Conservation (phyloP, 1,140 invertebrate genomes). For the Drosophila nikananu region DNA sequence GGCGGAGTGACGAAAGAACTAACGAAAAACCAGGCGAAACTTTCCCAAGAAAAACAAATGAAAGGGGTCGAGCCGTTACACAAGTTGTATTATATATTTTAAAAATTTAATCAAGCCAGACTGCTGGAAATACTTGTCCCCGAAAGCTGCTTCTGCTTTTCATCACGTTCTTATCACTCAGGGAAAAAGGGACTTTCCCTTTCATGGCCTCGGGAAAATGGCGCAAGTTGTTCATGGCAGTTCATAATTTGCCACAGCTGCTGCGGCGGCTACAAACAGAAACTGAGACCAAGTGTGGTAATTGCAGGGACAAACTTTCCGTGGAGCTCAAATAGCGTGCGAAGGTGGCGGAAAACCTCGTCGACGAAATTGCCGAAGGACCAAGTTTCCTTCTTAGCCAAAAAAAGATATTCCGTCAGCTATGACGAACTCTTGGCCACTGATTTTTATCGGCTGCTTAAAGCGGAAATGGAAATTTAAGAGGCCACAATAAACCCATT, state of each 20-base stretch:
- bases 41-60: not conserved
- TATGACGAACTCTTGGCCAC: not conserved
- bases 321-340: slow-evolving; percentile 1
- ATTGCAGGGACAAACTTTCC: slow-evolving; percentile 25
- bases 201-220: slow-evolving; percentile 26
- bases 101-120: slow-evolving; percentile 10
- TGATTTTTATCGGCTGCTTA: not conserved
- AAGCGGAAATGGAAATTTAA: not conserved
- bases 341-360: slow-evolving; percentile 19
- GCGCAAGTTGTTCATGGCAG: slow-evolving; percentile 51
- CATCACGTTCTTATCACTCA: slow-evolving; percentile 37
- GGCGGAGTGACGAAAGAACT: not conserved
- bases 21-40: slow-evolving; percentile 3
- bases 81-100: slow-evolving; percentile 22
- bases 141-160: slow-evolving; percentile 7
- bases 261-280: slow-evolving; percentile 8
- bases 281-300: slow-evolving; percentile 35
- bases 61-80: slow-evolving; percentile 17
- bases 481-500: not conserved
- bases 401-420: slow-evolving; percentile 7
- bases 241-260: slow-evolving; percentile 52
- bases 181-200: not conserved
- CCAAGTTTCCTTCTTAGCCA: slow-evolving; percentile 9
- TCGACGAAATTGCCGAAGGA: not conserved
- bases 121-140: not conserved